A percentile compares a stretch with the other conserved stretches of the same genome.
Conservation (phyloP, 2,888 invertebrate species). For the Pyrocoelia pectoralis region DNA sequence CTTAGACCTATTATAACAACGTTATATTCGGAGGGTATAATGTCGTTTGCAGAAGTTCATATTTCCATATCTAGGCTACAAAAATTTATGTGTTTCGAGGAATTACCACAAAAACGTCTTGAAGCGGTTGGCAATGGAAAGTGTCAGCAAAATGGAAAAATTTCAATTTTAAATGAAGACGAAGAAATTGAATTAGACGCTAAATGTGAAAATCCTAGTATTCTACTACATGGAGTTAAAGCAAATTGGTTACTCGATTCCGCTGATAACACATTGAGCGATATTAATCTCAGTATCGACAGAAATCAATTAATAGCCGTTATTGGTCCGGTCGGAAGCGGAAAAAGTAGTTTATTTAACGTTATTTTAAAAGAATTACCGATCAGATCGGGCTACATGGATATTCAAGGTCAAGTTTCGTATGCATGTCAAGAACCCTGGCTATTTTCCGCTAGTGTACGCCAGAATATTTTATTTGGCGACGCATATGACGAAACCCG, state of each 20-base stretch:
- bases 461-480: slow-evolving; percentile 84
- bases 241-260: slow-evolving; percentile 70
- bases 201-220: slow-evolving; percentile 55
- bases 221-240: slow-evolving; percentile 68
- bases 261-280: slow-evolving; percentile 16
- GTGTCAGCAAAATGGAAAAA: slow-evolving; percentile 7
- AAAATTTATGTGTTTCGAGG: slow-evolving; percentile 64
- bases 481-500: slow-evolving; percentile 66
- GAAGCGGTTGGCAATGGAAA: not conserved
- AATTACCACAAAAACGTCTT: slow-evolving; percentile 52
- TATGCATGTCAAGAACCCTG: slow-evolving; percentile 74
- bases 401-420: slow-evolving; percentile 62
- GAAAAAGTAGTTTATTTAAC: slow-evolving; percentile 66
- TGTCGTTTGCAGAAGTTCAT: slow-evolving; percentile 80
- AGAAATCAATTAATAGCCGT: slow-evolving; percentile 63
- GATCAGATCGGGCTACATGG: slow-evolving; percentile 56
- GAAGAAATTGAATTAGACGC: slow-evolving; percentile 4
- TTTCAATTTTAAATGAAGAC: slow-evolving; percentile 3
- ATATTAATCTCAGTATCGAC: slow-evolving; percentile 57
- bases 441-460: slow-evolving; percentile 67
- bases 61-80: slow-evolving; percentile 78
- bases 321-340: slow-evolving; percentile 75
- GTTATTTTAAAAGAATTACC: slow-evolving; percentile 61
- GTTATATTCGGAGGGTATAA: slow-evolving; percentile 87
- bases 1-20: slow-evolving; percentile 88